Base-by-base conservation (phyloP, 1,140 invertebrate genomes). In the Bombus terrestris region DNA sequence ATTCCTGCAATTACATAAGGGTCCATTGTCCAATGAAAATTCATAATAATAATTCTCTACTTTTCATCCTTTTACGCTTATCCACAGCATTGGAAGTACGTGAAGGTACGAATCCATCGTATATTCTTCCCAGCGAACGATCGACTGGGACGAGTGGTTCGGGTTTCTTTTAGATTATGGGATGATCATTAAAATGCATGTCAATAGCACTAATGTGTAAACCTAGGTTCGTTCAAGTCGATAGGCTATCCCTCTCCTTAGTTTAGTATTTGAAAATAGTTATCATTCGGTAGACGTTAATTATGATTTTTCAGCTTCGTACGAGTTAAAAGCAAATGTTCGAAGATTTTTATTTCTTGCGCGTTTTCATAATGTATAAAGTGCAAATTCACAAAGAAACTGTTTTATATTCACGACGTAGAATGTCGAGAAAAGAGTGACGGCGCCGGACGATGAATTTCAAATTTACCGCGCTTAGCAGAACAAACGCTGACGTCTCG, bases 21-120 rank as follows among this genome's bases (percentile, higher is more conserved):
- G 15, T 3, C 32, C 15, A 71, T 66, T 35, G 39, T 41, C 9
- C 6, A 22, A 39, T 47, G 76, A 66, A 41, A 28, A 75, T 43
- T 76, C 12, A 41, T 76, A 64, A 81, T 74, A 32, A 59, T 32
- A 47, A 81, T 62, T 53, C 62, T 88, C 41, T 68, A 68, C 66
- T 73, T 88, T 79, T 57, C 0, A 75, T 64, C 59, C 9, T 80
- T 47, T 80, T 77, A 78, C 81, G 82, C 76, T 72, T 79, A n/a
- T 64, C 53, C 96, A 3, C 41, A 97, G 97, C 97, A 98, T 94
- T 98, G 97, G 97, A 97, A 97, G 94, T 97, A 97, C 95, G 96
- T 97, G 91, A 97, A 97, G 97, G 97, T 98, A 96, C 95, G 96
- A 71, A 64, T 53, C 41, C 53, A 47, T 22, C 1, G 25, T 28